phyloP scores from a whole-genome alignment of 2,888 invertebrate species.

The Anticlea derivata region DNA sequence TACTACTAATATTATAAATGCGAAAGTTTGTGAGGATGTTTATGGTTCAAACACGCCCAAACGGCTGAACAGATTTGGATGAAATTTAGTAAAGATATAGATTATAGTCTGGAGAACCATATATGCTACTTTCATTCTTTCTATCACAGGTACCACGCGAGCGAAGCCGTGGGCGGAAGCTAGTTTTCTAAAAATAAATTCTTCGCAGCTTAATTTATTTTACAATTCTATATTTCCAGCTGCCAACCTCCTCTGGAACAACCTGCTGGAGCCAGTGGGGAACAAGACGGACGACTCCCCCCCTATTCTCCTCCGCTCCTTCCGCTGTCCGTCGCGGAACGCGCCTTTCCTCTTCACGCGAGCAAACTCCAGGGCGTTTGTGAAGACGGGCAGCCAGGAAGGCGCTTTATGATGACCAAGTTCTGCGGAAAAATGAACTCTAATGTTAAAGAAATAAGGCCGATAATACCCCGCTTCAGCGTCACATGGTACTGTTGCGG shows the following conservation, averaged over 20 bases:
- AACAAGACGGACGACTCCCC: constrained; percentile 83
- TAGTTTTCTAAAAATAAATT: no score
- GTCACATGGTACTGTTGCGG: neutral
- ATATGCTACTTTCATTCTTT: no score
- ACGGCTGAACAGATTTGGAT: no score
- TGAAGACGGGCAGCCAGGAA: constrained; percentile 60
- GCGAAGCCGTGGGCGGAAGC: no score
- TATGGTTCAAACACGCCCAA: no score
- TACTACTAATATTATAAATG: no score
- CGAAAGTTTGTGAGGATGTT: no score
- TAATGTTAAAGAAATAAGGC: neutral
- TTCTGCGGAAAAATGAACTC: constrained; percentile 1
- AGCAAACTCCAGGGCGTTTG: constrained; percentile 72
- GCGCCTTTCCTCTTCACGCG: constrained; percentile 87
- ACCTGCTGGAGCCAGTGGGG: constrained; percentile 88
- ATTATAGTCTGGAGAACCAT: no score
- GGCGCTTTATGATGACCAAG: constrained; percentile 44
- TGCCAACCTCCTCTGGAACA: constrained; percentile 89
- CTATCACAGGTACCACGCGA: no score
- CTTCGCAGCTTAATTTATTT: no score
- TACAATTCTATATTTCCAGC: constrained; percentile 70
- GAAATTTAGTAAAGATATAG: no score
- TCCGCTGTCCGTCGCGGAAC: constrained; percentile 83
- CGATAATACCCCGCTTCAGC: no score
- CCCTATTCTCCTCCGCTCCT: constrained; percentile 83